Conservation (phyloP, 2,113 vertebrate genomes). For the Lophochroa leadbeateri region DNA sequence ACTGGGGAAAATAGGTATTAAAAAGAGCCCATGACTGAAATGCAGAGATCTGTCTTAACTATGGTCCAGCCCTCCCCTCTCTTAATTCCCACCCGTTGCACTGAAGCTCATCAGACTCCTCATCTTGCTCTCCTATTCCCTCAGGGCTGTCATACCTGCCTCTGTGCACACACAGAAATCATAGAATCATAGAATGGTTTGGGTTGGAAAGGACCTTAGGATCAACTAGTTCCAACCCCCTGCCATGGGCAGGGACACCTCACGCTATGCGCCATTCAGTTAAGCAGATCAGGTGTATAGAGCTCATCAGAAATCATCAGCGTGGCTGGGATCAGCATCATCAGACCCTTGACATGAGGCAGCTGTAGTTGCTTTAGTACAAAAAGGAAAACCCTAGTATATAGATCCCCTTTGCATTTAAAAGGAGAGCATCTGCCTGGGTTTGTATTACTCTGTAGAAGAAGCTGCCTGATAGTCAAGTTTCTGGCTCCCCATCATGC, state of each 20-base stretch:
- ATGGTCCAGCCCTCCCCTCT: background rate
- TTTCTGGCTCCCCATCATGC: rapidly evolving
- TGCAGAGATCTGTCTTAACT: background rate
- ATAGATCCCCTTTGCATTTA: background rate
- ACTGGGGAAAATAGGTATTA: background rate
- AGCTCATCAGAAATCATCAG: background rate
- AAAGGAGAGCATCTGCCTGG: background rate
- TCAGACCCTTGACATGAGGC: background rate
- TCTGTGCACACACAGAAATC: background rate
- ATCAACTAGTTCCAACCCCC: too few relatives aligned
- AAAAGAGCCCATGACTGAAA: background rate
- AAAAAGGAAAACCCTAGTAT: background rate
- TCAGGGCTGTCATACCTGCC: background rate
- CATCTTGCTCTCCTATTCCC: background rate
- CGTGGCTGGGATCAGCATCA: background rate
- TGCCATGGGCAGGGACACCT: background rate
- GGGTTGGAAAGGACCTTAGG: background rate
- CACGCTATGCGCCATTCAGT: background rate
- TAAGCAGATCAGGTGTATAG: background rate
- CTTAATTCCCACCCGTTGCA: background rate
- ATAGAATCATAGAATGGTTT: background rate
- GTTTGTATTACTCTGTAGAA: background rate
- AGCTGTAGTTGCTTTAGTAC: background rate
- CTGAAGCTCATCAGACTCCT: background rate
- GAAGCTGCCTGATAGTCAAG: background rate